A percentile compares a stretch with the other conserved stretches of the same genome.
These are phyloP conservation scores for Ctenodactylus gundi DNA, from an alignment of 2,113 vertebrate species.

Conservation along the genomic window DNA sequence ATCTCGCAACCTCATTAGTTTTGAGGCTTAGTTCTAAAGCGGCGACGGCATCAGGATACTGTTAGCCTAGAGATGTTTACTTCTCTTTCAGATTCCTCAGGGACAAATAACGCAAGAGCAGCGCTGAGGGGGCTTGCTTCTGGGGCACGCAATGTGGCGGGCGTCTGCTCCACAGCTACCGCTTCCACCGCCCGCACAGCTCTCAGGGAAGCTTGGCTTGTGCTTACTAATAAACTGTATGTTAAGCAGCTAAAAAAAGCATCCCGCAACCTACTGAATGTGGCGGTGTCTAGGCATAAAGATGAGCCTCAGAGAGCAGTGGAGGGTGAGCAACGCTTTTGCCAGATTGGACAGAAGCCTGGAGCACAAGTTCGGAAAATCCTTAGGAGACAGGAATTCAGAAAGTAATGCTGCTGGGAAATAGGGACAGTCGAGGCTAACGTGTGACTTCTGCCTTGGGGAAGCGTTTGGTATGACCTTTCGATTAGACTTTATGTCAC, in stretches of 20 bases:
- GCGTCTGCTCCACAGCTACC: neutral
- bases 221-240: slow-evolving; percentile 17
- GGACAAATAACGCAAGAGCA: neutral
- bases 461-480: neutral
- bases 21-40: neutral
- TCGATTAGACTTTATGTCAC: neutral
- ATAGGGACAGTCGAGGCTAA: neutral
- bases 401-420: neutral
- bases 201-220: neutral
- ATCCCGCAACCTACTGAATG: neutral
- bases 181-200: neutral
- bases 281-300: neutral
- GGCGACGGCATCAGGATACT: neutral
- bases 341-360: neutral
- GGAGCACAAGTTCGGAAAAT: neutral
- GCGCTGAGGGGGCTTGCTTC: neutral
- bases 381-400: neutral
- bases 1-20: slow-evolving; percentile 51
- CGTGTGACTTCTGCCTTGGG: neutral
- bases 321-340: neutral
- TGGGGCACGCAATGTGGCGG: neutral
- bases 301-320: neutral
- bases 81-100: neutral
- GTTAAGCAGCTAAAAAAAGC: slow-evolving; percentile 7
- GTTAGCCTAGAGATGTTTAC: slow-evolving; percentile 29